Evolutionary conservation across 2,888 invertebrate genomes (phyloP), one percentile per base, ranked within the genome.

Genomic region (Melinopterus prodromus): DNA sequence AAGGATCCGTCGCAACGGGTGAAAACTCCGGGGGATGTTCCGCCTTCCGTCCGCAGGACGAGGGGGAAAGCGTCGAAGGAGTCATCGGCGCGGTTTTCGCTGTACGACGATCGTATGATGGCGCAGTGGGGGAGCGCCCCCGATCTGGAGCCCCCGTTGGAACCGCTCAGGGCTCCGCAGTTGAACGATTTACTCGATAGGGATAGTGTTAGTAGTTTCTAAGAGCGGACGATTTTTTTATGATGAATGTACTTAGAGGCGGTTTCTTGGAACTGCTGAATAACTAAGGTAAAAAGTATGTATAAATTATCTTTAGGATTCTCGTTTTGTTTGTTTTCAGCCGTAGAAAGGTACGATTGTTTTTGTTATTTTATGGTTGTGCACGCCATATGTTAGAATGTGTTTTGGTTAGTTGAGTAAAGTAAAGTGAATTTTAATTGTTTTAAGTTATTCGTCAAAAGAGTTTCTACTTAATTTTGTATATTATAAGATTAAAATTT

Each of bases 91-190:
- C 89, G 97, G 82, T 92, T 97, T 85, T 97, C 97, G 74, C 90
- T 97, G 16, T 97, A 97, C 86, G 97, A 97, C 85, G 97, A 97
- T 87, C 91, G 97, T 71, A 96, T 97, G 92, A 97, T 97, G 97
- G 87, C 86, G 1, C 87, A 88, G 82, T 89, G 89, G 89, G 89
- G 89, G 12, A 90, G 89, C 81, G 89, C 89, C 0, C 90, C 90
- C 0, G 88, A 89, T 84, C 83, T 90, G 71, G 89, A 90, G 78
- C 89, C 88, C 5, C 85, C 85, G 9, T 79, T 81, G 53, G 82
- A 82, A 69, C 82, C 82, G 16, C 38, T 82, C 12, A 82, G 80
- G 72, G 82, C 83, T 74, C 82, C 82, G 35, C 84, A 84, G 78
- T 76, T 83, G 76, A 76, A 83, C 26, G 84, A 84, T 81, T 81